phyloP scores from a whole-genome alignment of 1,140 invertebrate species.

The Ericerus pela region DNA sequence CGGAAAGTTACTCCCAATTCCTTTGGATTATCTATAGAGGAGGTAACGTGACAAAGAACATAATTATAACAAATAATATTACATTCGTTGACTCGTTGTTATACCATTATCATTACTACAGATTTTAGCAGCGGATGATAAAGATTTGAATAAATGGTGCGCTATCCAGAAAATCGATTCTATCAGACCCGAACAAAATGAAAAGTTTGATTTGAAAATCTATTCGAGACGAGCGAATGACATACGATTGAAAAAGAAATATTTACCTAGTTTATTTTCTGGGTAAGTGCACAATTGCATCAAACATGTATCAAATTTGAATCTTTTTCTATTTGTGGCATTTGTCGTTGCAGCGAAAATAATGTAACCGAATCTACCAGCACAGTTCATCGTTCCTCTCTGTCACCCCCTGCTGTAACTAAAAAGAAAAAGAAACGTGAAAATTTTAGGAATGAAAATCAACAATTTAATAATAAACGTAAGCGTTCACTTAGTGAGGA shows the following conservation, averaged over 20 bases:
- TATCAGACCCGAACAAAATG: slow-evolving; percentile 56
- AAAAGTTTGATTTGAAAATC: slow-evolving; percentile 60
- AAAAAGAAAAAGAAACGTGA: too few relatives aligned
- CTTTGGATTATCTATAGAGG: slow-evolving; percentile 80
- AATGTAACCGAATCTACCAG: neutral
- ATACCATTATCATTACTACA: slow-evolving; percentile 29
- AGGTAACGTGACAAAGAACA: slow-evolving; percentile 41
- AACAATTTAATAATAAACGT: too few relatives aligned
- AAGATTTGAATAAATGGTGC: slow-evolving; percentile 88
- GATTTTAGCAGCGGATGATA: slow-evolving; percentile 80
- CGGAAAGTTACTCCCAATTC: slow-evolving; percentile 73
- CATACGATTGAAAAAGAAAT: slow-evolving; percentile 56
- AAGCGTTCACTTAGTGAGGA: too few relatives aligned
- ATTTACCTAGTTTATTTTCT: slow-evolving; percentile 66
- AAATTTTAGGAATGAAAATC: too few relatives aligned
- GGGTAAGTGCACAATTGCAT: slow-evolving; percentile 2
- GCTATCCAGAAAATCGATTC: slow-evolving; percentile 80
- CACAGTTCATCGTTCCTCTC: too few relatives aligned
- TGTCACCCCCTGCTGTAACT: too few relatives aligned
- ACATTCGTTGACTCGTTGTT: neutral
- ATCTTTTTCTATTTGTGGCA: neutral
- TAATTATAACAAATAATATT: neutral
- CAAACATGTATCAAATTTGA: neutral
- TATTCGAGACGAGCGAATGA: slow-evolving; percentile 62
- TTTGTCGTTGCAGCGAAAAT: neutral